A percentile compares a stretch with the other conserved stretches of the same genome.
phyloP scores from a whole-genome alignment of 2,888 invertebrate species.

The Athalia circularis region DNA sequence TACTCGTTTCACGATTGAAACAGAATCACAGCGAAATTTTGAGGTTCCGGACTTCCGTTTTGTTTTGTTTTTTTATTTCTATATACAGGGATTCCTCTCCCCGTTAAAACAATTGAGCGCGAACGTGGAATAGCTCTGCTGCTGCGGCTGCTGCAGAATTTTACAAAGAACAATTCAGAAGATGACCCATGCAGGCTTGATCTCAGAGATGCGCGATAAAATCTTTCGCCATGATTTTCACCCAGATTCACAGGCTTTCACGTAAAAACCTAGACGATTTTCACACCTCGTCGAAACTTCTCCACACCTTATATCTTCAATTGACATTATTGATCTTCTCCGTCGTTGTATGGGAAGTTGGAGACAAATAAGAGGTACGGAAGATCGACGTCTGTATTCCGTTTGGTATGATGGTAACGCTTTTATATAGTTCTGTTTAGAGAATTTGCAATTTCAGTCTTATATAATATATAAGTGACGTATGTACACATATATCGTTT shows the following conservation, averaged over 20 bases:
- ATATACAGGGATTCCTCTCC: background rate
- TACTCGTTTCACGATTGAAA: too few relatives aligned
- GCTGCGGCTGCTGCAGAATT: slow-evolving; percentile 6
- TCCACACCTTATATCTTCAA: background rate
- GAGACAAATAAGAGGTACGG: background rate
- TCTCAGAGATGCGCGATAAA: slow-evolving; percentile 21
- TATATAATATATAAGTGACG: too few relatives aligned
- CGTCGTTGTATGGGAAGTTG: background rate
- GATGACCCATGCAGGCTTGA: slow-evolving; percentile 9
- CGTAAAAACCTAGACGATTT: background rate
- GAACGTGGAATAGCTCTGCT: slow-evolving; percentile 15
- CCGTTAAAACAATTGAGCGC: slow-evolving; percentile 29
- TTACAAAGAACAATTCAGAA: slow-evolving; percentile 26
- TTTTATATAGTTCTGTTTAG: slow-evolving; percentile 7
- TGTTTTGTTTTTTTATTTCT: background rate
- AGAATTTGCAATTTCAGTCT: slow-evolving; percentile 27
- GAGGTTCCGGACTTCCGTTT: too few relatives aligned
- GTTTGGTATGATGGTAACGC: background rate
- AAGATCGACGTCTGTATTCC: background rate
- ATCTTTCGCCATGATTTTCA: slow-evolving; percentile 5
- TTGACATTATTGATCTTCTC: background rate
- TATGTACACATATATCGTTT: background rate
- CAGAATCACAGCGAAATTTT: too few relatives aligned
- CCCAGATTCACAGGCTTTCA: slow-evolving; percentile 5
- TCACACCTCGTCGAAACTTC: background rate